Conservation (phyloP, 2,113 vertebrate species). For the Gopherus flavomarginatus region DNA sequence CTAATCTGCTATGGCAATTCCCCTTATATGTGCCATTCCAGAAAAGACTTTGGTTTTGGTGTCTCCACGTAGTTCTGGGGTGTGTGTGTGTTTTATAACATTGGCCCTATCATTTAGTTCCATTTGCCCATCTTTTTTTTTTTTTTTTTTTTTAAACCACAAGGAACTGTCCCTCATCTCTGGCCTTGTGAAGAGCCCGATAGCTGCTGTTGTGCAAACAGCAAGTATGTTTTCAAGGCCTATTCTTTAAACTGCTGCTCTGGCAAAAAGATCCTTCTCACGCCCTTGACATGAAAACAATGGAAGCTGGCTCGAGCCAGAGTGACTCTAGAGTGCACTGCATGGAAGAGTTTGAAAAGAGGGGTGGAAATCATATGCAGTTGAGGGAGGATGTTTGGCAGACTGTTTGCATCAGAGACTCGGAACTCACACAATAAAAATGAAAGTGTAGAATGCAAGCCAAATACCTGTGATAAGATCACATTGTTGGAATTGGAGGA, state of each 20-base stretch:
- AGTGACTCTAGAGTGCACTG: conserved; percentile 18
- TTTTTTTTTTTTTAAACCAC: background rate
- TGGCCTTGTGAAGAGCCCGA: background rate
- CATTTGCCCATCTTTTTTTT: background rate
- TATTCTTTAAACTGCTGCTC: conserved; percentile 29
- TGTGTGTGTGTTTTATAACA: background rate
- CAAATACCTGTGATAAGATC: conserved; percentile 65
- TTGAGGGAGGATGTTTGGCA: conserved; percentile 65
- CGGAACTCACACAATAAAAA: conserved; percentile 60
- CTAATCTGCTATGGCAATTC: conserved; percentile 59
- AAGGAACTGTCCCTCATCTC: background rate
- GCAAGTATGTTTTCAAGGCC: conserved; percentile 45
- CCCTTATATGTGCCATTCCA: conserved; percentile 35
- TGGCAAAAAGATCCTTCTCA: conserved; percentile 35
- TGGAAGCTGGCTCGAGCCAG: conserved; percentile 69
- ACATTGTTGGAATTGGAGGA: conserved; percentile 62
- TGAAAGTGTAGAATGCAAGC: conserved; percentile 27
- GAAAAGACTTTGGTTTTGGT: conserved; percentile 25
- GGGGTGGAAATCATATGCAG: background rate
- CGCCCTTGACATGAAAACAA: conserved; percentile 68
- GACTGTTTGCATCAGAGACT: conserved; percentile 51
- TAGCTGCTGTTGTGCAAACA: background rate
- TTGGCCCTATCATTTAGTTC: background rate
- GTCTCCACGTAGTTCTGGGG: background rate
- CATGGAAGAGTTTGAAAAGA: conserved; percentile 45